Evolutionary conservation across 2,113 vertebrate genomes (phyloP), one percentile per base, ranked within the genome.

Genomic region (Neolamprologus tretocephalus): DNA sequence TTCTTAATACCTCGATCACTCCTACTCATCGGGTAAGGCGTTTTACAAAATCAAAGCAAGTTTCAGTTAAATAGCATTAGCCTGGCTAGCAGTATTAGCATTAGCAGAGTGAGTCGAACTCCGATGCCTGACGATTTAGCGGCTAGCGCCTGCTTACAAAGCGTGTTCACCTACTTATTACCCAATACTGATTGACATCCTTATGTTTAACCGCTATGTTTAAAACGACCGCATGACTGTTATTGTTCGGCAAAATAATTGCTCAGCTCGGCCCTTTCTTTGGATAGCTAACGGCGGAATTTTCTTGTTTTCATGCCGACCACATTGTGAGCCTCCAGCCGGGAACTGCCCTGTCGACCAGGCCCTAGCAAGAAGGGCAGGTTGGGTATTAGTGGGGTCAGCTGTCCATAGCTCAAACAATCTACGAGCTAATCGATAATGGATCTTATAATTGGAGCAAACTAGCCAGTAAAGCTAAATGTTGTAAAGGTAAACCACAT

Each of bases 151-250:
- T 78, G 63, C 80, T 83, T 26, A 71, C 82, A 85, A 84, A 95
- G 94, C 93, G 92, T 96, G 94, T 91, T 95, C 90, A 51, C 47
- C 31, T 45, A 89, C 47, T 87, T 88, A 84, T 31, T 17, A 17
- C 17, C 28, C 7, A 49, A 26, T 37, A 83, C 17, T 37, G 9
- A 5, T 21, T 4, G 6, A 9, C 3, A 33, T 7, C 7, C 7
- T 31, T 4, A 21, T 17, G 23, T 8, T 63, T 49, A 63, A 79
- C 31, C 2, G 6, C 8, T 3, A 8, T 33, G 3, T 6, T 6
- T 16, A 16, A 28, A 7, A 6, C 9, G 4, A 5, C 2, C 4
- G 17, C 6, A 28, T 3, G 6, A 1, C 9, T 53, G 3, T 33
- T 28, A 4, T 1, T 3, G 5, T 53, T 54, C 7, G 37, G 7